Evolutionary conservation across 2,888 invertebrate species (phyloP), one percentile per base, ranked within the genome.

Genomic region (Coenonympha glycerion): DNA sequence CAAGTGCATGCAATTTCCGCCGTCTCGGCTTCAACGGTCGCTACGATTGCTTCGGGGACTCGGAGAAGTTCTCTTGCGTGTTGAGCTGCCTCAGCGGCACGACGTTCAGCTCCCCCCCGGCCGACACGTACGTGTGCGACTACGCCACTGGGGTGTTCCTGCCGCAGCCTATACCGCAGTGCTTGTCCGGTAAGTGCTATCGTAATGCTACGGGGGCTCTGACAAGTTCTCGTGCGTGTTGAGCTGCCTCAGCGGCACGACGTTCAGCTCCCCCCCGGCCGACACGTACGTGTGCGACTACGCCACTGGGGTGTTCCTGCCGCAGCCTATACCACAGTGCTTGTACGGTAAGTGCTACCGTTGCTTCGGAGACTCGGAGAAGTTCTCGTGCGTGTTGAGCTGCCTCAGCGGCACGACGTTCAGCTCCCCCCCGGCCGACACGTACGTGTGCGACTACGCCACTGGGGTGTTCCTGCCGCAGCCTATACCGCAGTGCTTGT

Each of bases 11-110:
- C 59, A 88, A 88, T 57, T 76, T 89, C 1, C 87, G 89, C 16
- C 91, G 91, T 56, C 70, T 94, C 3, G 87, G 89, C 0, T 94
- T 95, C 73, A 94, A 94, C 75, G 95, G 95, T 9, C 92, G 90
- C 13, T 93, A 91, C 77, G 90, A 90, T 28, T 95, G 95, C 68
- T 86, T 86, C 1, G 92, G 91, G 1, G 88, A 90, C 60, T 81
- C 75, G 4, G 88, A 91, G 28, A 73, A 80, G 22, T 89, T 91
- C 57, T 87, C 87, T 3, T 96, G 95, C 70, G 76, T 78, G 1
- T 70, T 95, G 6, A 79, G 71, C 3, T 95, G 95, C 62, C 93
- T 94, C 0, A 62, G 76, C 0, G 93, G 92, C 0, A 76, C 91
- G 9, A 68, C 83, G 13, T 92, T 93, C 64, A 90, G 91, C 55